Base-by-base conservation (phyloP, 2,113 vertebrate species). In the Microtus richardsoni region DNA sequence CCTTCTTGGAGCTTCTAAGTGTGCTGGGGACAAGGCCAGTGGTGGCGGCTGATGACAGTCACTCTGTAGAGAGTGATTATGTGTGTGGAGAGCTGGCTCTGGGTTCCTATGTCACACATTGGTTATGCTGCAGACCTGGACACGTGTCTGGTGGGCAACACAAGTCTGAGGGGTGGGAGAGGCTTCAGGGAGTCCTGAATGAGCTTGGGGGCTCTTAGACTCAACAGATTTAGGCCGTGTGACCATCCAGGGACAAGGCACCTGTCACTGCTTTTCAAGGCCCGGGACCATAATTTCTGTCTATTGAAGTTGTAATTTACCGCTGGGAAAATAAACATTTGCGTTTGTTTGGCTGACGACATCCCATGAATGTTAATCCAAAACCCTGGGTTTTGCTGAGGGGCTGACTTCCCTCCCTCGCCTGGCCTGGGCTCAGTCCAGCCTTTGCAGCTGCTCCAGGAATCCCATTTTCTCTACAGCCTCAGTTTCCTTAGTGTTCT, bases 301-400 rank as follows among this genome's bases (percentile, higher is more conserved):
- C 97, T 96, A 92, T 91, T 96, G 95, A 98, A 97, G 97, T 97
- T 94, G 21, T 97, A 97, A 97, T 98, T 98, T 94, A 95, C 98
- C 30, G 83, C 97, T 95, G 96, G 94, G 98, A 98, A 98, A 98
- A 98, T 96, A 97, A 97, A 96, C 96, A 96, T 97, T 98, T 96
- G 96, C 91, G 96, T 92, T 95, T 0, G 64, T 95, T 97, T 96
- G 92, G 93, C 97, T 96, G 83, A 26, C 1, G 71, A 84, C 54
- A 33, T 95, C 39, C 28, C 8, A 60, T 89, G 97, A 92, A 93
- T 96, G 97, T 92, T 92, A 88, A 96, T 62, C 95, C 47, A n/a
- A 77, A 3, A 91, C 73, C 28, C 64, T 0, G 0, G 7, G 62
- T 39, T 58, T 1, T 64, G 86, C 88, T 22, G 21, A 79, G 96